Conservation (phyloP, 2,797 vertebrate species). For the Salarias fasciatus region DNA sequence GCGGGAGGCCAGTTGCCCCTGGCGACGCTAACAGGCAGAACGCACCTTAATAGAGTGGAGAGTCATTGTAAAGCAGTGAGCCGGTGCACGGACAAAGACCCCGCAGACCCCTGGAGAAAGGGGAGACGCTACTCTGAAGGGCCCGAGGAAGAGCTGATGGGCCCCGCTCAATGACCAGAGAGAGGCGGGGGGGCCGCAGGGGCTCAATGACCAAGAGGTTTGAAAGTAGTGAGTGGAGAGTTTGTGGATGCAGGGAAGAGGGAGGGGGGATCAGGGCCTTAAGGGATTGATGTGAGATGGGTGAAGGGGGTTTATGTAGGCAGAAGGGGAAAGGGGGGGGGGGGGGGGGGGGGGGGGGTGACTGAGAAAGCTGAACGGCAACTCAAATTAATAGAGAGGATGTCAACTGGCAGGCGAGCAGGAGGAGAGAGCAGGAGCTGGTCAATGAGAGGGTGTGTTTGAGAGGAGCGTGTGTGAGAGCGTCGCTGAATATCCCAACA, state of each 20-base stretch:
- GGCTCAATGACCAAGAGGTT: slow-evolving; percentile 74
- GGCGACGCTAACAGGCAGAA: slow-evolving; percentile 99
- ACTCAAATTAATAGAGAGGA: slow-evolving; percentile 77
- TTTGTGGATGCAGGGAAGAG: slow-evolving; percentile 37
- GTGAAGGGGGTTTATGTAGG: slow-evolving; percentile 63
- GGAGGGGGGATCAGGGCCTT: slow-evolving; percentile 40
- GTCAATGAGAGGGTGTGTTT: slow-evolving; percentile 72
- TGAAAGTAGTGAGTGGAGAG: slow-evolving; percentile 62
- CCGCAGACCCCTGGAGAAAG: slow-evolving; percentile 88
- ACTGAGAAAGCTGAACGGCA: slow-evolving; percentile 67
- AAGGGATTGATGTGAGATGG: slow-evolving; percentile 70
- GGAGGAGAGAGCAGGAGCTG: slow-evolving; percentile 69
- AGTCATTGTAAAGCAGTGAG: slow-evolving; percentile 99
- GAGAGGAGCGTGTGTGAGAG: slow-evolving; percentile 49
- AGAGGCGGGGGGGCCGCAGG: slow-evolving; percentile 39
- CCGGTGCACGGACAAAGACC: slow-evolving; percentile 90
- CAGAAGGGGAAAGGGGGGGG: slow-evolving; percentile 11
- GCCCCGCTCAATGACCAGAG: slow-evolving; percentile 82
- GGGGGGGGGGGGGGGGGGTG: slow-evolving; percentile 46
- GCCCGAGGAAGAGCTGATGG: slow-evolving; percentile 91
- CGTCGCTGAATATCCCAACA: slow-evolving; percentile 64
- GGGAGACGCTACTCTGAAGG: slow-evolving; percentile 88
- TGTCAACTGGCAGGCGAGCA: slow-evolving; percentile 77
- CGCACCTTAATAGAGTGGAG: slow-evolving; percentile 99
- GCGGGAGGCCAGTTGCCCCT: slow-evolving; percentile 96